Base-by-base conservation (phyloP, 2,888 invertebrate genomes). In the Aporophyla lueneburgensis region DNA sequence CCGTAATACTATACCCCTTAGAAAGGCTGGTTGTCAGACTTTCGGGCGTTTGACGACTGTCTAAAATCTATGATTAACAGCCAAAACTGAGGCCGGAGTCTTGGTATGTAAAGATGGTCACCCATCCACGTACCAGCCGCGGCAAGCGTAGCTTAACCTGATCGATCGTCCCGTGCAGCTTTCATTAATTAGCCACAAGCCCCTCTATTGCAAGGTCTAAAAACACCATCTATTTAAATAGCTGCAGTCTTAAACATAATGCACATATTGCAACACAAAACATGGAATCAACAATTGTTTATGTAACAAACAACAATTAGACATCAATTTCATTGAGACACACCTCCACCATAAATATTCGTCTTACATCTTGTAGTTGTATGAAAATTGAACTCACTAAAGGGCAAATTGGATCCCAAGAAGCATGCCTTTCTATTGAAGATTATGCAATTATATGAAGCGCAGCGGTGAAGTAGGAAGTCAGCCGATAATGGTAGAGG, bases 231-330 rank as follows among this genome's bases (percentile, higher is more conserved):
- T 70, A 76, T 63, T 33, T 70, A 71, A 72, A 81, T 58, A 84
- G 59, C 59, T 59, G 56, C 71, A 51, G 62, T 82, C 33, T 59
- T 70, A 54, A 61, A 69, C 27, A 71, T 71, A 71, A 74, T 85
- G 72, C 72, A 71, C 40, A 76, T 54, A 67, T 84, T 76, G 66
- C 80, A 76, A 80, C 69, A 72, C 71, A 27, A 67, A 56, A 68
- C 54, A 51, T 40, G n/a, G 68, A 71, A 71, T 69, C 87, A 84
- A 72, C 74, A 76, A 84, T 79, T 68, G 79, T 83, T 89, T 89
- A 89, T 86, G 80, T 91, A 90, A 91, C 66, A 27, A 53, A 63
- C 78, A 82, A 86, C 90, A 90, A 87, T 91, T 89, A 87, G 78
- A 77, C 80, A 87, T 85, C 80, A 85, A 81, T 87, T 86, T 85